Conservation (phyloP, 35 echinoderm and acorn worm species). For the Heliocidaris tuberculata region DNA sequence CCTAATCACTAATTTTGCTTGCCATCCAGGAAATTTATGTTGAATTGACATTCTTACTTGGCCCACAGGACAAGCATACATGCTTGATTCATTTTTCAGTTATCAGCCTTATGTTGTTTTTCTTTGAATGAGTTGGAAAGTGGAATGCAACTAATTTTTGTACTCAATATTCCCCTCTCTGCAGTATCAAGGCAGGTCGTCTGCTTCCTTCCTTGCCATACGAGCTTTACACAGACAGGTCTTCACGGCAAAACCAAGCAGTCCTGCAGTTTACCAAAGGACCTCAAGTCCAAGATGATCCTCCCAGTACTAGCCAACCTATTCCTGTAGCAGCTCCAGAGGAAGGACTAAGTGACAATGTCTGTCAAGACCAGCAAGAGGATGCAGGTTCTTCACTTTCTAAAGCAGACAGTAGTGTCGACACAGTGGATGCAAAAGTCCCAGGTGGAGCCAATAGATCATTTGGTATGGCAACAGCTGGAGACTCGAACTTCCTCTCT, state of each 20-base stretch:
- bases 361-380: neutral
- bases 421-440: neutral
- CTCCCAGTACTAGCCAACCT: neutral
- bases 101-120: too few relatives aligned
- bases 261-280: conserved; percentile 42
- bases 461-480: conserved; percentile 56
- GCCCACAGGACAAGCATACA: too few relatives aligned
- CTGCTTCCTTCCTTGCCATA: conserved; percentile 71
- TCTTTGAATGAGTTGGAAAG: neutral
- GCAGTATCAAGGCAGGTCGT: conserved; percentile 90
- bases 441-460: neutral
- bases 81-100: too few relatives aligned
- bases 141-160: neutral
- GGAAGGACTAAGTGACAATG: neutral
- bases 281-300: neutral
- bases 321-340: neutral
- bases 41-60: too few relatives aligned
- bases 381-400: neutral
- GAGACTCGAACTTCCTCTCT: conserved; percentile 76
- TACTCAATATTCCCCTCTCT: neutral
- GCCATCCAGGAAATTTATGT: too few relatives aligned
- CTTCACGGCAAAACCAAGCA: conserved; percentile 65
- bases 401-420: neutral
- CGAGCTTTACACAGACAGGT: conserved; percentile 66
- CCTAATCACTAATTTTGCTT: too few relatives aligned